Conservation (phyloP, 2,888 invertebrate genomes). For the Apoderus coryli region DNA sequence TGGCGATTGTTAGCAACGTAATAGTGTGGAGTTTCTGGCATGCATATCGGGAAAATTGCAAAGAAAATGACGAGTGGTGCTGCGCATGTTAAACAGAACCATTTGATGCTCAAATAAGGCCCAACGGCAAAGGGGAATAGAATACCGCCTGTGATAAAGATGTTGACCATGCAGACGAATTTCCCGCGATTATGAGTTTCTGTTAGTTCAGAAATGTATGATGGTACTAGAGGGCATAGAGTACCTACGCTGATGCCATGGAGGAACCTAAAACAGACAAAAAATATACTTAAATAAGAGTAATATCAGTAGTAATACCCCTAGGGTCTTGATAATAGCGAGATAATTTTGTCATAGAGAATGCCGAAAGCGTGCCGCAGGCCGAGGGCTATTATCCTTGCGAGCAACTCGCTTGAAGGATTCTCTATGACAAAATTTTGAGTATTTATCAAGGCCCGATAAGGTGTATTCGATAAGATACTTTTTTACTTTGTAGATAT, state of each 20-base stretch:
- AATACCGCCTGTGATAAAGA: constrained; percentile 17
- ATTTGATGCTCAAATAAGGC: constrained; percentile 17
- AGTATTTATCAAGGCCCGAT: too few species aligned
- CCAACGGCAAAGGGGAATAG: constrained; percentile 19
- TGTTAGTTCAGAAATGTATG: constrained; percentile 77
- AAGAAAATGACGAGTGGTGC: constrained; percentile 18
- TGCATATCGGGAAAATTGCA: constrained; percentile 15
- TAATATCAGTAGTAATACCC: not conserved
- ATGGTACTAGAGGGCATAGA: constrained; percentile 57
- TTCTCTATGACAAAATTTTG: constrained; percentile 1
- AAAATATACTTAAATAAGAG: constrained; percentile 1
- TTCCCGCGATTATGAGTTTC: constrained; percentile 66
- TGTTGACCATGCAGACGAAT: constrained; percentile 35
- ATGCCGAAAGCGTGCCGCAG: too few species aligned
- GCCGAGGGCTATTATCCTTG: too few species aligned
- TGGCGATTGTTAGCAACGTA: constrained; percentile 32
- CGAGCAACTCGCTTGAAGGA: not conserved
- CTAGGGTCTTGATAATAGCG: too few species aligned
- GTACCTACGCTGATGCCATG: constrained; percentile 53
- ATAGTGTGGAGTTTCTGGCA: constrained; percentile 22
- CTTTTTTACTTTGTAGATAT: too few species aligned
- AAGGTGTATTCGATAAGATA: too few species aligned
- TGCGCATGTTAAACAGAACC: constrained; percentile 17
- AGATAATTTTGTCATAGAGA: too few species aligned
- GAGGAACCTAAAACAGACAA: constrained; percentile 28